Evolutionary conservation across 2,113 vertebrate genomes (phyloP).

Genomic region (Prietella phreatophila): DNA sequence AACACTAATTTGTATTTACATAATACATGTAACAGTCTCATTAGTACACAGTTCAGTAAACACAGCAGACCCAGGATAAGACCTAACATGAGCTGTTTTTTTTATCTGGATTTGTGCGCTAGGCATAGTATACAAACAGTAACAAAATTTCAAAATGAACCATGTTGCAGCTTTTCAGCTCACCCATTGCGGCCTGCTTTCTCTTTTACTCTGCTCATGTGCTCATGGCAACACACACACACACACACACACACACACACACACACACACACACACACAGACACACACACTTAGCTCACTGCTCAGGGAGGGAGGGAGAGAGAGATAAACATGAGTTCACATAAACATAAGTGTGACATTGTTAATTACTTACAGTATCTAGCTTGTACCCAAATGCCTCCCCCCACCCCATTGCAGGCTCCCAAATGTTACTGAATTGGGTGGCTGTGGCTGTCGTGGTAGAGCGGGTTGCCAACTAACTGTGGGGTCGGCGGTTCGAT

Average conservation of each 20-base stretch:
- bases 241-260: neutral
- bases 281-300: neutral
- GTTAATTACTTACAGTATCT: neutral
- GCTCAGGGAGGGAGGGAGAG: neutral
- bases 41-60: neutral
- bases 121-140: neutral
- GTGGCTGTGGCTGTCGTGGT: too few species aligned
- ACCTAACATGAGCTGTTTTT: neutral
- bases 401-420: neutral
- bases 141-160: neutral
- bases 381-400: neutral
- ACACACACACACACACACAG: neutral
- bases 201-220: neutral
- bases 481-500: too few species aligned
- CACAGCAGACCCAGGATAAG: neutral
- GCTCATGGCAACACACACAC: neutral
- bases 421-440: neutral
- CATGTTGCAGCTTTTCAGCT: neutral
- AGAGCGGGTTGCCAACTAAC: too few species aligned
- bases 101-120: neutral
- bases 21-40: neutral
- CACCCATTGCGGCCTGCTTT: neutral
- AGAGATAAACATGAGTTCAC: neutral
- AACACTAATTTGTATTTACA: neutral
- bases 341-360: slow-evolving; percentile 3